Percentiles rank a stretch among this genome's conserved stretches.
phyloP scores from a whole-genome alignment of 2,797 vertebrate species.

The Adelosebastes latens region DNA sequence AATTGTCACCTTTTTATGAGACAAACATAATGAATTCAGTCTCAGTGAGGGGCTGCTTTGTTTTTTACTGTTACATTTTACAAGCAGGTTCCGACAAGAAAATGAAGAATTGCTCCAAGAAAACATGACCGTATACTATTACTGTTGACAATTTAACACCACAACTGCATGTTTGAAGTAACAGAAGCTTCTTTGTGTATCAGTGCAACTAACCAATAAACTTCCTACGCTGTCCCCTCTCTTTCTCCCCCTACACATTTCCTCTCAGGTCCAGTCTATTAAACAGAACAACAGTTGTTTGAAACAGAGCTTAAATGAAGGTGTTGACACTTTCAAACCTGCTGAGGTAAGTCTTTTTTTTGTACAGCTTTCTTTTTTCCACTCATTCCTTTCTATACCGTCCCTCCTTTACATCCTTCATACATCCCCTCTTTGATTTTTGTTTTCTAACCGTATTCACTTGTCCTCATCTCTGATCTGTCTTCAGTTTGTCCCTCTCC shows the following conservation, averaged over 20 bases:
- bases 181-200: not conserved
- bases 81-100: not conserved
- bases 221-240: not conserved
- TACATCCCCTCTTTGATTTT: not conserved
- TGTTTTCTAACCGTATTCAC: not conserved
- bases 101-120: not conserved
- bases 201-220: not conserved
- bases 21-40: not conserved
- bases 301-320: conserved; percentile 86
- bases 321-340: conserved; percentile 82
- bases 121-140: not conserved
- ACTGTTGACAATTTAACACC: not conserved
- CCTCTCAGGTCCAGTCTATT: conserved; percentile 89
- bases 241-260: not conserved
- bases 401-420: not conserved
- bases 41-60: not conserved
- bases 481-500: not conserved
- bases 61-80: not conserved
- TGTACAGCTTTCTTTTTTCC: not conserved
- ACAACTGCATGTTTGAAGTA: not conserved
- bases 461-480: not conserved
- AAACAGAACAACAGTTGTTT: conserved; percentile 93
- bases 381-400: not conserved
- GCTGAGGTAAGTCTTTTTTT: conserved; percentile 80
- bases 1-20: not conserved